Base-by-base conservation (phyloP, 2,113 vertebrate species). In the Bettongia penicillata region DNA sequence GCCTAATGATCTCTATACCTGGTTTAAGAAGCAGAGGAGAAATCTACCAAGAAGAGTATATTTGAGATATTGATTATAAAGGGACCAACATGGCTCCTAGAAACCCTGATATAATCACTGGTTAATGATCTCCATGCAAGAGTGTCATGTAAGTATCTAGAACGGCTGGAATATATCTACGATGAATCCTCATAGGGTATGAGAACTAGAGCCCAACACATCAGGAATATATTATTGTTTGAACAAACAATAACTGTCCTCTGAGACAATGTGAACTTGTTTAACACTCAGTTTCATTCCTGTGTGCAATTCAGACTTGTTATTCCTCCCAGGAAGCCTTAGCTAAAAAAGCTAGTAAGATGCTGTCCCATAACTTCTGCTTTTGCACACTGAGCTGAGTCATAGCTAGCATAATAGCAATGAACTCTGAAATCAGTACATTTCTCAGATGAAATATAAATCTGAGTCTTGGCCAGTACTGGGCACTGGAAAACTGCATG, bases 291-390 rank as follows among this genome's bases (percentile, higher is more conserved):
- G 51, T 91, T 96, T 49, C 96, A 92, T 94, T 93, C 95, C 92
- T 96, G 51, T 90, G 61, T 95, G 95, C 94, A 90, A 94, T 96
- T 48, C 94, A 95, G 94, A 93, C 96, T 96, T 95, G 95, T 93
- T 97, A 97, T 95, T 97, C 94, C 96, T 96, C 96, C 97, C 96
- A 96, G 94, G 94, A 98, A 98, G 98, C 90, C 96, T 97, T 97
- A 94, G 96, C 96, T 97, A 97, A 95, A 97, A 92, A 98, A 95
- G 94, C 94, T 90, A 97, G 91, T 37, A 1, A 97, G 94, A 93
- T 94, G 97, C 94, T 93, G 90, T 97, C 94, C 97, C 93, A 61
- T 95, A 92, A 91, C 95, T 97, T 98, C 97, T 95, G 96, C 97
- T 92, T 84, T 37, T 68, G 91, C 93, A 97, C 96, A 89, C 95